Evolutionary conservation across 2,888 invertebrate genomes (phyloP).

Genomic region (Cryptocephalus primarius): DNA sequence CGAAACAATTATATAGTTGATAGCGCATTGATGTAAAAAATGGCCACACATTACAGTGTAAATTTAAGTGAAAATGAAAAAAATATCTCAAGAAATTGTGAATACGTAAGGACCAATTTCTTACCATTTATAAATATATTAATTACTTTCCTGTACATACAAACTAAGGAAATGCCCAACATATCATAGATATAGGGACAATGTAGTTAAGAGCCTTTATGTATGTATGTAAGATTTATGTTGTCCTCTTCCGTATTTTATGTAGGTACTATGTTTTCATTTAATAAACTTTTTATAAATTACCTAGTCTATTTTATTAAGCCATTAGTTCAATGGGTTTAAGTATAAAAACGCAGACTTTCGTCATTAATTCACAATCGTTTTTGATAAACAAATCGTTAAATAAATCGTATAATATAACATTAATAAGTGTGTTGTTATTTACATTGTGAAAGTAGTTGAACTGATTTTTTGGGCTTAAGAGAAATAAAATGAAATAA

Average conservation of each 20-base stretch:
- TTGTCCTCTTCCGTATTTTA: slow-evolving; percentile 13
- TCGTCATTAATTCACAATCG: too few relatives aligned
- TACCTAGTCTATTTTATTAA: not conserved
- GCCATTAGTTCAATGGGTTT: too few relatives aligned
- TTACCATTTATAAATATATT: slow-evolving; percentile 30
- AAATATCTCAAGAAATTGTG: slow-evolving; percentile 21
- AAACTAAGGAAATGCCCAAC: slow-evolving; percentile 15
- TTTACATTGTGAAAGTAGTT: too few relatives aligned
- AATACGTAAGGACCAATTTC: slow-evolving; percentile 32
- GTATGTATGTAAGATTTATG: slow-evolving; percentile 11
- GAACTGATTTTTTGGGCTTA: too few relatives aligned
- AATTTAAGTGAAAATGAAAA: not conserved
- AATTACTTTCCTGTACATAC: slow-evolving; percentile 13
- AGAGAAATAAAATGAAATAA: too few relatives aligned
- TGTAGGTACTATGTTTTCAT: slow-evolving; percentile 11
- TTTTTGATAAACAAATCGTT: too few relatives aligned
- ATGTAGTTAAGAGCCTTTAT: slow-evolving; percentile 5
- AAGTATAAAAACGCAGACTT: too few relatives aligned
- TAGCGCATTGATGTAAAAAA: too few relatives aligned
- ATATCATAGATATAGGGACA: slow-evolving; percentile 22
- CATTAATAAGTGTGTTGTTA: too few relatives aligned
- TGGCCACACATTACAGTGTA: too few relatives aligned
- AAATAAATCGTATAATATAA: too few relatives aligned
- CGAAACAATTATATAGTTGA: too few relatives aligned
- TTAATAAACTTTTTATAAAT: slow-evolving; percentile 15